Evolutionary conservation across 2,113 vertebrate species (phyloP), one percentile per base, ranked within the genome.

Genomic region (Pavo muticus): DNA sequence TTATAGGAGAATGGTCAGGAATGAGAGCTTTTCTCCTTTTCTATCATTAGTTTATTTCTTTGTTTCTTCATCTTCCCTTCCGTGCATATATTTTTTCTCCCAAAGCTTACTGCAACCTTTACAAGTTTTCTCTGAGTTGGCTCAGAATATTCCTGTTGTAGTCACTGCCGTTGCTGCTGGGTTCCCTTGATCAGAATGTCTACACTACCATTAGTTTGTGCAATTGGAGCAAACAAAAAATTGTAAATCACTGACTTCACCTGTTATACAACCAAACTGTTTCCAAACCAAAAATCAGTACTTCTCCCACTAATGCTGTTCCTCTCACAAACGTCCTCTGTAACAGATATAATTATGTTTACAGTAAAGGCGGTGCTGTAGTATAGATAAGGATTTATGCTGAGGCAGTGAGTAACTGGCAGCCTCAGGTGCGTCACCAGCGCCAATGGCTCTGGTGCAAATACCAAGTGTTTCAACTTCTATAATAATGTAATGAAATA

Each of bases 281-380:
- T 91, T 64, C 29, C 76, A 56, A 70, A 60, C 40, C 32, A 84
- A 84, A 94, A 92, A 90, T 94, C 91, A 77, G 39, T 88, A 72
- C 16, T 32, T 12, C 84, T 94, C 80, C 77, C 44, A 72, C 54
- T 84, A 94, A 69, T 32, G 42, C 47, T 92, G 35, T 91, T 90
- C 45, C 40, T 93, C 30, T 74, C 32, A 7, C 44, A 72, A 72
- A 29, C 69, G n/a, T 94, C 48, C 84, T 7, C n/a, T 85, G 0
- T 70, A 77, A 73, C 13, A 75, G 45, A 44, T 83, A 35, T 78
- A 64, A 81, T 96, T 81, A 39, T 76, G 19, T 75, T 75, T 90
- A 76, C 69, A 81, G 73, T 85, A 77, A 82, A 93, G 91, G 64
- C 57, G 24, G 10, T 56, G 60, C 67, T 37, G 19, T 75, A 84